A percentile compares a stretch with the other conserved stretches of the same genome.
Conservation (phyloP, 2,888 invertebrate genomes). For the Xestobium rufovillosum region DNA sequence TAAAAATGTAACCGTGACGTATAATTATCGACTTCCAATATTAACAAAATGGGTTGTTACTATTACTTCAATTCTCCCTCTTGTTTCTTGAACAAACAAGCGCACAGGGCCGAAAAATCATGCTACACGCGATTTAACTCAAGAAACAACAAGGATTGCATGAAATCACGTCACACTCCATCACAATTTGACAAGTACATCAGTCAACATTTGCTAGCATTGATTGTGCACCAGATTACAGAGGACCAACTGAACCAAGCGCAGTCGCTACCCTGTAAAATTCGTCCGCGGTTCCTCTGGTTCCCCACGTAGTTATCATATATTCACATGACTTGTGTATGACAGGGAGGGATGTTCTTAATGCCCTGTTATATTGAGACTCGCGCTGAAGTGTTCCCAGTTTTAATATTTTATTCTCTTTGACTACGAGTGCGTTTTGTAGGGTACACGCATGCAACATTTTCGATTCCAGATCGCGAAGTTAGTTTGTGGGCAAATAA, state of each 20-base stretch:
- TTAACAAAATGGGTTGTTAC: no score
- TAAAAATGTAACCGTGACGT: no score
- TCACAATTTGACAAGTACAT: slow-evolving; percentile 42
- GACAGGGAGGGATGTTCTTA: slow-evolving; percentile 28
- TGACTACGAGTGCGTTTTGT: slow-evolving; percentile 17
- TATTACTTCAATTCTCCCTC: no score
- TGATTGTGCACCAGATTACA: slow-evolving; percentile 35
- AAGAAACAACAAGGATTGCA: slow-evolving; percentile 35
- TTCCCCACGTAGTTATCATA: slow-evolving; percentile 23
- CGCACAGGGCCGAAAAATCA: slow-evolving; percentile 25
- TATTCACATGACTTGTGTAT: slow-evolving; percentile 23
- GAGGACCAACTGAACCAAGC: slow-evolving; percentile 14
- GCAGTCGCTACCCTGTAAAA: neutral
- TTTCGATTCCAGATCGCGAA: no score
- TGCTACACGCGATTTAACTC: slow-evolving; percentile 35
- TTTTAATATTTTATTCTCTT: slow-evolving; percentile 36
- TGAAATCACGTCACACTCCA: slow-evolving; percentile 35
- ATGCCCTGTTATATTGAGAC: slow-evolving; percentile 19
- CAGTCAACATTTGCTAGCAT: slow-evolving; percentile 42
- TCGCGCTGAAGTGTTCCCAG: slow-evolving; percentile 31
- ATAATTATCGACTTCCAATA: no score
- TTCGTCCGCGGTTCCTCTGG: slow-evolving; percentile 1
- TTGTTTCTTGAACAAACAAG: no score
- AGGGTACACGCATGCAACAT: no score
- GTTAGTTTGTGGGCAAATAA: no score